Evolutionary conservation across 2,113 vertebrate genomes (phyloP), one percentile per base, ranked within the genome.

Genomic region (Pomatorhinus ruficollis): DNA sequence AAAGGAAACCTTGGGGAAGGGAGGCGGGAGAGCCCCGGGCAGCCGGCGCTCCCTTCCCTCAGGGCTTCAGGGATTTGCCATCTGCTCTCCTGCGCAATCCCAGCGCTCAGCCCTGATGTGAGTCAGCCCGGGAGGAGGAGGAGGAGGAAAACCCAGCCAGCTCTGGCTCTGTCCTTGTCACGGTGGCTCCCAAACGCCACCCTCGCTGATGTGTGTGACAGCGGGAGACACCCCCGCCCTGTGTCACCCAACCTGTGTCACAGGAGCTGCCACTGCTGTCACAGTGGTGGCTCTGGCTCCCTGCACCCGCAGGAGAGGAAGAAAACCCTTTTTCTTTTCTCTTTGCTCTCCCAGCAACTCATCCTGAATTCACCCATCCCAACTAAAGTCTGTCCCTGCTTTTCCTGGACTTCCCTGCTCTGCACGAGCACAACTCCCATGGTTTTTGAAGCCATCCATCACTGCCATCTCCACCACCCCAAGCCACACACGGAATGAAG

Each of bases 201-300:
- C 63, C 59, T 59, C 0, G 1, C 33, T 27, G 40, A 15, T 6
- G 24, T 1, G 30, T 5, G 28, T 49, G 64, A n/a, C 87, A 47
- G 3, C 2, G 56, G 39, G n/a, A 30, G 24, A 23, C 10, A 9
- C 1, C 5, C 5, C 20, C 1, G 5, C 22, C 7, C 60, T 0
- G 0, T 20, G 40, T 13, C 86, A 50, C 39, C 0, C 0, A 31
- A 6, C 31, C 42, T 5, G 0, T 3, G 37, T 7, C 89, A 52
- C 1, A 0, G 44, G 47, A 82, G 59, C 64, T 42, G 57, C 42
- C 31, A 5, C 47, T 30, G 42, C 82, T 65, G 52, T 20, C 71
- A 42, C 71, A 6, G 25, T 0, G 11, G 2, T 2, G 27, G 11
- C 61, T 44, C 45, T 30, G 52, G 18, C 47, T 75, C 56, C 42